These are phyloP conservation scores for Clivina fossor DNA, from an alignment of 2,888 invertebrate species.

Conservation along the genomic window DNA sequence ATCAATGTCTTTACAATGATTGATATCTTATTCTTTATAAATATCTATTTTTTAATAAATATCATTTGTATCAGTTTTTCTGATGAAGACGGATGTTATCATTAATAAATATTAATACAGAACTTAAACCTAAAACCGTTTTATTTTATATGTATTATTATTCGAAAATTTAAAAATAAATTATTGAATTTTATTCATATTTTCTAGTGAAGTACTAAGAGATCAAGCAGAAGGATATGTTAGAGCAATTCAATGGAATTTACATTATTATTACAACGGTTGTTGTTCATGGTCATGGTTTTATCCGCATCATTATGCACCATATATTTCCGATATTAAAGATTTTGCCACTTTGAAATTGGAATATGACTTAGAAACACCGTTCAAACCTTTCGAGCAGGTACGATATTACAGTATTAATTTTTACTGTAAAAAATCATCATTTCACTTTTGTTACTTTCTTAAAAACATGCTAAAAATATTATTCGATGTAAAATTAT, in stretches of 20 bases:
- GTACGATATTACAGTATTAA: slow-evolving; percentile 48
- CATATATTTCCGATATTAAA: slow-evolving; percentile 90
- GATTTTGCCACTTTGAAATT: slow-evolving; percentile 71
- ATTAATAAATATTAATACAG: no score
- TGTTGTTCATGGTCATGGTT: slow-evolving; percentile 98
- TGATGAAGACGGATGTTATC: no score
- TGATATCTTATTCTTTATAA: no score
- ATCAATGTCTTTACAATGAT: no score
- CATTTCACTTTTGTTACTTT: no score
- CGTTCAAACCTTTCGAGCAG: slow-evolving; percentile 93
- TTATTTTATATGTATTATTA: not conserved
- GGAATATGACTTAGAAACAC: slow-evolving; percentile 80
- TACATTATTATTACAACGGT: slow-evolving; percentile 95
- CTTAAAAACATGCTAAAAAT: no score
- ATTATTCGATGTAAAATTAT: no score
- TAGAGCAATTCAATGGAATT: slow-evolving; percentile 93
- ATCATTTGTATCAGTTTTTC: no score
- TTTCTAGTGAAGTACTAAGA: slow-evolving; percentile 68
- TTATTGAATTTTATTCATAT: not conserved
- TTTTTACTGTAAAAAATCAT: no score
- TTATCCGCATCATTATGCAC: slow-evolving; percentile 97
- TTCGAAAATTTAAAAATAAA: slow-evolving; percentile 1
- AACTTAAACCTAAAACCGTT: no score
- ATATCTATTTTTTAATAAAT: no score
- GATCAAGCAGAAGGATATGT: slow-evolving; percentile 89